Evolutionary conservation across 2,113 vertebrate species (phyloP).

Genomic region (Spermophilus dauricus): DNA sequence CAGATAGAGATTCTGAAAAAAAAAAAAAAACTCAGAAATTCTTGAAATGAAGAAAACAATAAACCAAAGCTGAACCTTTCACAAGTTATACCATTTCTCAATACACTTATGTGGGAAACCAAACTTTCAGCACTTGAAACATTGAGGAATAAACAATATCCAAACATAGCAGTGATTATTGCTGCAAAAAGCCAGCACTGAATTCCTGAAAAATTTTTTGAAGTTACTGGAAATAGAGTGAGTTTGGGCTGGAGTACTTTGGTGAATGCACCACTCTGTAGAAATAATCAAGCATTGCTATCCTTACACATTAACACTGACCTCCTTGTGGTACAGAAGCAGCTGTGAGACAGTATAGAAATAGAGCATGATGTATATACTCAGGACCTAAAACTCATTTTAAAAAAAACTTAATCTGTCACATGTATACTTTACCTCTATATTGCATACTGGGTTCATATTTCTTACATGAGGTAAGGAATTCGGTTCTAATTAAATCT

Average conservation of each 20-base stretch:
- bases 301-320: background rate
- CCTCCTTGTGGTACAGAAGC: accelerated
- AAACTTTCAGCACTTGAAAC: background rate
- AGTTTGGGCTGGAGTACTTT: background rate
- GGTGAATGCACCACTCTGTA: accelerated
- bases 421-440: background rate
- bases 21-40: too few species aligned
- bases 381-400: background rate
- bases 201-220: background rate
- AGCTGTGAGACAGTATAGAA: background rate
- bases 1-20: too few species aligned
- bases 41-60: too few species aligned
- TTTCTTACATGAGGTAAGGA: background rate
- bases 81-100: background rate
- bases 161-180: background rate
- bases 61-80: background rate
- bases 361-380: background rate
- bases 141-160: background rate
- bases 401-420: background rate
- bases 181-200: background rate
- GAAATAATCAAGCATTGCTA: accelerated
- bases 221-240: background rate
- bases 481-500: background rate
- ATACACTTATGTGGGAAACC: background rate
- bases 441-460: background rate